phyloP scores from a whole-genome alignment of 1,140 invertebrate species.

The Euura saliciscinereae region DNA sequence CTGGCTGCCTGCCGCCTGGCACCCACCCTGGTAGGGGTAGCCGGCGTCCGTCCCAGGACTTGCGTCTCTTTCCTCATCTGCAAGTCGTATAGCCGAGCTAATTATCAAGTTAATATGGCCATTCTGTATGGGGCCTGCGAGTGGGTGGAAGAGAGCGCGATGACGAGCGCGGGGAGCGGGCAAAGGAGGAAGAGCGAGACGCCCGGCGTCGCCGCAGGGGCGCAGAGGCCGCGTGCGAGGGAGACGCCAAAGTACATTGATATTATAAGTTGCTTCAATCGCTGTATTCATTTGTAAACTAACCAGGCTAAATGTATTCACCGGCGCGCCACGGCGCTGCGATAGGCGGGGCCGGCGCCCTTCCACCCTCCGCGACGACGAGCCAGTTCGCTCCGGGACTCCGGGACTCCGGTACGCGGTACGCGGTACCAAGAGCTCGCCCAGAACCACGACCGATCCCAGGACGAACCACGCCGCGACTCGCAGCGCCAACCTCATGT shows the following conservation, averaged over 20 bases:
- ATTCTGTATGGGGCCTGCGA: slow-evolving; percentile 65
- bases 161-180: slow-evolving; percentile 35
- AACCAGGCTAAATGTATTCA: slow-evolving; percentile 66
- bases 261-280: slow-evolving; percentile 78
- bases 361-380: slow-evolving; percentile 48
- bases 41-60: slow-evolving; percentile 65
- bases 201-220: slow-evolving; percentile 35
- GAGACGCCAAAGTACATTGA: slow-evolving; percentile 66
- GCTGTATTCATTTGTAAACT: slow-evolving; percentile 78
- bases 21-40: slow-evolving; percentile 61
- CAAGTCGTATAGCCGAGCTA: slow-evolving; percentile 88
- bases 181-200: slow-evolving; percentile 53
- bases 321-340: slow-evolving; percentile 56
- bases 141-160: slow-evolving; percentile 36
- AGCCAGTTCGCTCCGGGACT: not conserved
- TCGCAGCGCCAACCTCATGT: slow-evolving; percentile 43
- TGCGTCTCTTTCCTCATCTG: slow-evolving; percentile 77
- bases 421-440: no score
- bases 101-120: slow-evolving; percentile 89
- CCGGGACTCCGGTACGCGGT: no score
- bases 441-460: no score
- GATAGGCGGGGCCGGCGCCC: slow-evolving; percentile 60
- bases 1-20: slow-evolving; percentile 40
- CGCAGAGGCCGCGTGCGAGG: slow-evolving; percentile 47
- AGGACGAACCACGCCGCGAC: slow-evolving; percentile 2